A percentile compares a stretch with the other conserved stretches of the same genome.
Conservation (phyloP, 2,113 vertebrate genomes). For the Ranitomeya variabilis region DNA sequence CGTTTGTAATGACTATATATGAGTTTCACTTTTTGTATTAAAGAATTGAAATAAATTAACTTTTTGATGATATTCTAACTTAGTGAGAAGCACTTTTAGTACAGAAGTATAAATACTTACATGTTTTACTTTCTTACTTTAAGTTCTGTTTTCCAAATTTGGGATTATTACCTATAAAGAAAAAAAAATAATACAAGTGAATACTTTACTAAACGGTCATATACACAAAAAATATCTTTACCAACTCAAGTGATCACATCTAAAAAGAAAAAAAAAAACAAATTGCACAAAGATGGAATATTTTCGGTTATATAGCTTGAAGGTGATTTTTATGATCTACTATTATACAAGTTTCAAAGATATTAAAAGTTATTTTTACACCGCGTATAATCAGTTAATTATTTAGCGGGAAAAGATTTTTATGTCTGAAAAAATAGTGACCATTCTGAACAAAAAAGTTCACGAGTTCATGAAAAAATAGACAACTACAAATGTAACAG, state of each 20-base stretch:
- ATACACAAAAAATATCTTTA: not conserved
- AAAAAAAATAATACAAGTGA: not conserved
- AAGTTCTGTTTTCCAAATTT: not conserved
- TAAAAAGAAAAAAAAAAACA: not conserved
- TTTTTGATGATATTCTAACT: too few relatives aligned
- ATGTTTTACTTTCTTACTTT: not conserved
- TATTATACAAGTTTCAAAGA: not conserved
- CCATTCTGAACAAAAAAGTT: too few relatives aligned
- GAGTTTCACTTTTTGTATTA: too few relatives aligned
- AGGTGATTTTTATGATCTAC: not conserved
- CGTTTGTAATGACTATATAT: too few relatives aligned
- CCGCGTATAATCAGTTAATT: not conserved
- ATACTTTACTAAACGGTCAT: not conserved
- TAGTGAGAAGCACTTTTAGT: too few relatives aligned
- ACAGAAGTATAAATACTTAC: constrained; percentile 7
- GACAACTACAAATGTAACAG: too few relatives aligned
- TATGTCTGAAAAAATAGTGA: too few relatives aligned
- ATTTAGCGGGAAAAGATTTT: too few relatives aligned
- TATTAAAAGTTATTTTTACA: not conserved
- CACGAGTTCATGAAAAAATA: too few relatives aligned
- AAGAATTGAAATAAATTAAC: too few relatives aligned
- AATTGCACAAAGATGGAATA: not conserved
- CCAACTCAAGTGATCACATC: not conserved
- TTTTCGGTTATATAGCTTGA: not conserved
- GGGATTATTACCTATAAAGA: not conserved